Percentiles rank a stretch among this genome's conserved stretches.
phyloP scores from a whole-genome alignment of 2,797 vertebrate genomes.

The Amphiprion clarkii region DNA sequence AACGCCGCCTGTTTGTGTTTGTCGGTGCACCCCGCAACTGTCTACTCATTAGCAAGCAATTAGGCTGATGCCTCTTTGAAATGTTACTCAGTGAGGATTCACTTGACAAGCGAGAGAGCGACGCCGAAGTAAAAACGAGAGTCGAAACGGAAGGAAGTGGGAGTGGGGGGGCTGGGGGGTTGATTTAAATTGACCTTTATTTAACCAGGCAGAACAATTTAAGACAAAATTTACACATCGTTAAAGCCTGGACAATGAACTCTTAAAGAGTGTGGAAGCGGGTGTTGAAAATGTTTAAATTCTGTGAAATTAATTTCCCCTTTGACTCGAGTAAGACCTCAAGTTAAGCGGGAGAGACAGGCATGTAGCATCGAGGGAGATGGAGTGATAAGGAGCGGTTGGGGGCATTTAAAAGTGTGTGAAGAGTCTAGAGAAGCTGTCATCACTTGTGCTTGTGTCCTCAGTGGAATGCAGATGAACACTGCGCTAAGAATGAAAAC shows the following conservation, averaged over 20 bases:
- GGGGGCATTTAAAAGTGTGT: slow-evolving; percentile 21
- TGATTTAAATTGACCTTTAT: slow-evolving; percentile 29
- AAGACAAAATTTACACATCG: slow-evolving; percentile 15
- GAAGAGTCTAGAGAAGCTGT: slow-evolving; percentile 33
- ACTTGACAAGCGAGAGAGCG: slow-evolving; percentile 56
- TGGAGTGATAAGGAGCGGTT: slow-evolving; percentile 18
- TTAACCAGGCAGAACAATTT: slow-evolving; percentile 40
- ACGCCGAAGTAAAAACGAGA: slow-evolving; percentile 58
- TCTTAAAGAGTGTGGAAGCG: slow-evolving; percentile 10
- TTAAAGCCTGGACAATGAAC: slow-evolving; percentile 20
- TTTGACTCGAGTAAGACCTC: slow-evolving; percentile 9
- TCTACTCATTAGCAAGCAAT: slow-evolving; percentile 77
- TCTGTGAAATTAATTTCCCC: slow-evolving; percentile 34
- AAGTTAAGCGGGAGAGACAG: slow-evolving; percentile 33
- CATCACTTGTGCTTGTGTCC: slow-evolving; percentile 13
- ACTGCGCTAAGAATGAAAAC: slow-evolving; percentile 3
- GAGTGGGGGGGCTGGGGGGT: too few species aligned
- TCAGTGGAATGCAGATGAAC: slow-evolving; percentile 15
- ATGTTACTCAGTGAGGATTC: slow-evolving; percentile 67
- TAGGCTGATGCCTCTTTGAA: slow-evolving; percentile 74
- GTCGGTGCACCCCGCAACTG: slow-evolving; percentile 45
- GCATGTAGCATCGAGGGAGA: slow-evolving; percentile 27
- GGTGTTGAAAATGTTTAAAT: slow-evolving; percentile 30
- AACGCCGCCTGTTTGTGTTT: slow-evolving; percentile 18
- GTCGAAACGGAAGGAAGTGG: slow-evolving; percentile 19